Evolutionary conservation across 2,113 vertebrate genomes (phyloP), one percentile per base, ranked within the genome.

Genomic region (Aldabrachelys gigantea): DNA sequence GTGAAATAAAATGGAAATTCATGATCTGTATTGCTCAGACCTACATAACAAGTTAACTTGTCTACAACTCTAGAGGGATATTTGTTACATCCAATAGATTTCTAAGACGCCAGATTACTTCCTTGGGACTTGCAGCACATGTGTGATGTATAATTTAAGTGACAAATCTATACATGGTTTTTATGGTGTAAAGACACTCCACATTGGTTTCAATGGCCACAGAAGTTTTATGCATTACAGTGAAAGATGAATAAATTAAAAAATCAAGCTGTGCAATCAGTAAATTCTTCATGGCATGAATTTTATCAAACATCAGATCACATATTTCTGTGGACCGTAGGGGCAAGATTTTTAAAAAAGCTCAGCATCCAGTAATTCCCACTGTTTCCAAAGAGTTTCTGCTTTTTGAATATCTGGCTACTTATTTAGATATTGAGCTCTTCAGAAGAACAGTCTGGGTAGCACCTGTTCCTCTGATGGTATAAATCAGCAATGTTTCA

Each of bases 1-100:
- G 93, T 84, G 97, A 94, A 95, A 50, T 12, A 72, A 17, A 86
- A 54, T 76, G 87, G 85, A 96, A 96, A 38, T 29, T 47, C 89
- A 96, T 6, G 2, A 25, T 82, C 41, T 29, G 72, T 50, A 80
- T 25, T 19, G 57, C 56, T 10, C 16, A 0, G 59, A 7, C 13
- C 44, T 83, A 21, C 62, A 41, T 57, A 44, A 35, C 13, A 29
- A 41, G 41, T 31, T 11, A 12, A 38, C 35, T n/a, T 25, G 38
- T 24, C 38, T 8, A 0, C 8, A 47, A 82, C 47, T 72, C 52
- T 84, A 50, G 62, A 54, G 35, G 80, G 57, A n/a, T 19, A 4
- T 31, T 90, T 72, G 0, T 1, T 10, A 49, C 75, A 16, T 44
- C 2, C 82, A 80, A 24, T 38, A 57, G 25, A 82, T 84, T 87